Percentiles rank a stretch among this genome's conserved stretches.
Conservation (phyloP, 2,113 vertebrate species). For the Psettodes erumei region DNA sequence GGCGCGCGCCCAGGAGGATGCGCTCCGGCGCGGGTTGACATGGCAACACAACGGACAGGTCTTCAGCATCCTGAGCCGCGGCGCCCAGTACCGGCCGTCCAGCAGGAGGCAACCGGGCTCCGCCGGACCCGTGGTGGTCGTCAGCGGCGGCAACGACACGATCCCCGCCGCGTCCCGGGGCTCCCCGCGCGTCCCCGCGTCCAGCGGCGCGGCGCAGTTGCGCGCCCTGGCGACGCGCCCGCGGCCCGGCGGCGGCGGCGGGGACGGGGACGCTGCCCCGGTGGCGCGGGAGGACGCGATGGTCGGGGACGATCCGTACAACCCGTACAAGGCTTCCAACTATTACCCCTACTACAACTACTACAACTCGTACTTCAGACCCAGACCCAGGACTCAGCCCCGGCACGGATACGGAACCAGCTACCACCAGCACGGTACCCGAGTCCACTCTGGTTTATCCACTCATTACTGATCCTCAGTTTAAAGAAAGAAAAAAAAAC, state of each 20-base stretch:
- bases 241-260: constrained; percentile 38
- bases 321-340: constrained; percentile 90
- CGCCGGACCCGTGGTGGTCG: constrained; percentile 58
- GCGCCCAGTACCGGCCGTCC: constrained; percentile 86
- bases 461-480: not conserved
- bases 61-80: constrained; percentile 89
- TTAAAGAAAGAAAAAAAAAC: no score
- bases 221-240: constrained; percentile 52
- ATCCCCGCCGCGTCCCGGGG: constrained; percentile 26
- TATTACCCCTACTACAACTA: constrained; percentile 95
- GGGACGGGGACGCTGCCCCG: constrained; percentile 13
- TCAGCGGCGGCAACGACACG: constrained; percentile 68
- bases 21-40: constrained; percentile 84
- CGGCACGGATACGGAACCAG: constrained; percentile 89
- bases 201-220: constrained; percentile 53
- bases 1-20: constrained; percentile 71
- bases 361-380: constrained; percentile 91
- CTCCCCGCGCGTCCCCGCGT: constrained; percentile 58
- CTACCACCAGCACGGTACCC: constrained; percentile 91
- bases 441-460: not conserved
- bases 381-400: constrained; percentile 77
- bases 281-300: constrained; percentile 84
- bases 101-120: constrained; percentile 60
- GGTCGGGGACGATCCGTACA: constrained; percentile 92
- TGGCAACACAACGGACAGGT: constrained; percentile 94